Evolutionary conservation across 2,797 vertebrate genomes (phyloP).

Genomic region (Valencia hispanica): DNA sequence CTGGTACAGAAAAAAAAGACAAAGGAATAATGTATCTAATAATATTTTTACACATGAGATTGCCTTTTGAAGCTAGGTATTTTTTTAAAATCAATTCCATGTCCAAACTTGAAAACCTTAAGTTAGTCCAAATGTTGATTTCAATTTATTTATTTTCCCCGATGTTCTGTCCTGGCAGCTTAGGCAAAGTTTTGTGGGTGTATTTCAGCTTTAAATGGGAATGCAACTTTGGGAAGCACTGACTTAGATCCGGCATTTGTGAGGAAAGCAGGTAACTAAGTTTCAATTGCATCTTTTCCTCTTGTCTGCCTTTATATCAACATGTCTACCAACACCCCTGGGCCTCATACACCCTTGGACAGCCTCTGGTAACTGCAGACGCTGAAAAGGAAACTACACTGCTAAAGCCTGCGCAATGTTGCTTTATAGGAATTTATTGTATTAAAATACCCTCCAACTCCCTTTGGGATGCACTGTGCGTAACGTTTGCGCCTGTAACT

Average conservation of each 20-base stretch:
- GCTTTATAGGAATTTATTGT: background rate
- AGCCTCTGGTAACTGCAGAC: background rate
- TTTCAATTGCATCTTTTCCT: background rate
- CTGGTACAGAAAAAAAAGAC: too few species aligned
- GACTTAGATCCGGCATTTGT: background rate
- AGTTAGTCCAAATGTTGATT: background rate
- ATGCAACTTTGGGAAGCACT: background rate
- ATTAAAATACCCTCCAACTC: background rate
- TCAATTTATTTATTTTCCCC: background rate
- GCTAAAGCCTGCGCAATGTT: background rate
- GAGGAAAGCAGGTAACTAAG: background rate
- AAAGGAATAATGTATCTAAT: too few species aligned
- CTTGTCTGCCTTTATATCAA: background rate
- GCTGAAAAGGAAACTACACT: background rate
- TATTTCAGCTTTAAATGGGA: background rate
- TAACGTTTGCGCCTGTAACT: slow-evolving; percentile 16
- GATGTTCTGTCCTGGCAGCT: background rate
- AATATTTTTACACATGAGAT: background rate
- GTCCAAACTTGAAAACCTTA: background rate
- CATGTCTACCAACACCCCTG: background rate
- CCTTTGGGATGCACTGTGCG: background rate
- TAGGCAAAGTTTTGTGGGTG: background rate
- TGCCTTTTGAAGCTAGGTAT: background rate
- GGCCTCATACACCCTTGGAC: background rate
- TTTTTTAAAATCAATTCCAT: background rate